Evolutionary conservation across 2,888 invertebrate species (phyloP), one percentile per base, ranked within the genome.

Genomic region (Caenorhabditis panamensis): DNA sequence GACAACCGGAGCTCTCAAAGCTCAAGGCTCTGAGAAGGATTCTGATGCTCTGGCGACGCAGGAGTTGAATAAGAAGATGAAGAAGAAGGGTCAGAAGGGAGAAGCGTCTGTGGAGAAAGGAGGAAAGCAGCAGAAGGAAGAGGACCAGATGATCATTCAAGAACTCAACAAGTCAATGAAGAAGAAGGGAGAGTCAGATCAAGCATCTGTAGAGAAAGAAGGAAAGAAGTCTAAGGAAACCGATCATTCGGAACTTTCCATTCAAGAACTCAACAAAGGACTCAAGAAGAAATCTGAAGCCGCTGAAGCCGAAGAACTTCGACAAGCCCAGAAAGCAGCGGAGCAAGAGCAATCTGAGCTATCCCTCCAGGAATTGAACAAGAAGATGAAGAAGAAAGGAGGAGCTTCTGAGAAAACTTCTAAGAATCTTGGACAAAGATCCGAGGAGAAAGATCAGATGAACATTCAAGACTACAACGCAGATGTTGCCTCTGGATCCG

Each of bases 51-150:
- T 69, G 53, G 76, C 71, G 20, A 56, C 69, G 9, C 28, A 54
- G 18, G 36, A 61, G 20, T 49, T 79, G 37, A 79, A 75, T 16
- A 82, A 79, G 56, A 76, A 68, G 24, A 53, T 76, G 54, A 71
- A 54, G 41, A 79, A 68, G 67, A 76, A 61, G 37, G 71, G 26
- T 16, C 28, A 71, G 47, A 44, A 61, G 18, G 68, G 20, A 36
- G 49, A 13, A 22, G 56, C 24, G 1, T 41, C 41, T 0, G 28
- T 26, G 4, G 61, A 49, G 28, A 62, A 56, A 22, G 13, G n/a
- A 20, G 51, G 26, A 11, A 47, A 47, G 58, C 64, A 58, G 41
- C 41, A 44, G 26, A 72, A 47, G 66, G 20, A 58, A 22, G 28
- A n/a, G 2, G 47, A n/a, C 18, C 3, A 47, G 47, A 2, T 73